These are phyloP conservation scores for Chrysotoxum bicinctum DNA, from an alignment of 2,888 invertebrate species.

Conservation along the genomic window DNA sequence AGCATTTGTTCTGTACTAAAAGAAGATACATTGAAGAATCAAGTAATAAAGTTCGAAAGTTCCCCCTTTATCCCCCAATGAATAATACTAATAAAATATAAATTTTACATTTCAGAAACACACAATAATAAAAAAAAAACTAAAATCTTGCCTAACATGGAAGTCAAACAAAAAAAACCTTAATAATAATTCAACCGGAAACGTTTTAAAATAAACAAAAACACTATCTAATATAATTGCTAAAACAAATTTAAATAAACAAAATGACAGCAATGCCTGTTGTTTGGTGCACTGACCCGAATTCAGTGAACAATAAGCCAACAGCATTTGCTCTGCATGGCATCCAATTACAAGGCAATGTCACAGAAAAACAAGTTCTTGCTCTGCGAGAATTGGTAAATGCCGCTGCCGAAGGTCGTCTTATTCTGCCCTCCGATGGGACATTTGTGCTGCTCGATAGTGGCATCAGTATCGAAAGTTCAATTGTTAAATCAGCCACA, in stretches of 20 bases:
- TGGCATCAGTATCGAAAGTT: constrained; percentile 81
- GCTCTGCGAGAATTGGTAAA: constrained; percentile 81
- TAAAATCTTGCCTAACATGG: constrained; percentile 58
- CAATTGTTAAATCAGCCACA: constrained; percentile 76
- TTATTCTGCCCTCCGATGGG: constrained; percentile 81
- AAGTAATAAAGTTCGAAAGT: constrained; percentile 57
- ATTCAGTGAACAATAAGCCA: constrained; percentile 81
- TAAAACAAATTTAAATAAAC: constrained; percentile 17
- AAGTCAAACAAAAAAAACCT: constrained; percentile 36
- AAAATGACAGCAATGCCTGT: constrained; percentile 81
- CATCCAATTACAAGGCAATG: constrained; percentile 81
- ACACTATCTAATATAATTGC: constrained; percentile 1
- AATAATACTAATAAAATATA: constrained; percentile 27
- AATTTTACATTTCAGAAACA: constrained; percentile 56
- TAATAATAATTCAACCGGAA: constrained; percentile 15
- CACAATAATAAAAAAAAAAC: neutral
- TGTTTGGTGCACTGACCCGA: constrained; percentile 82
- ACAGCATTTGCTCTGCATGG: constrained; percentile 81
- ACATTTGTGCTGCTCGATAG: constrained; percentile 81
- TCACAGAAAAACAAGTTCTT: constrained; percentile 81
- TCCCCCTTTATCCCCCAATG: neutral
- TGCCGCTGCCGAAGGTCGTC: constrained; percentile 81
- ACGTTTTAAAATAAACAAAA: neutral
- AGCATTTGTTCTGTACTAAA: too few relatives aligned
- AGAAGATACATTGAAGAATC: constrained; percentile 59